Percentiles rank a stretch among this genome's conserved stretches.
Conservation (phyloP, 2,113 vertebrate genomes). For the Centropus unirufus region DNA sequence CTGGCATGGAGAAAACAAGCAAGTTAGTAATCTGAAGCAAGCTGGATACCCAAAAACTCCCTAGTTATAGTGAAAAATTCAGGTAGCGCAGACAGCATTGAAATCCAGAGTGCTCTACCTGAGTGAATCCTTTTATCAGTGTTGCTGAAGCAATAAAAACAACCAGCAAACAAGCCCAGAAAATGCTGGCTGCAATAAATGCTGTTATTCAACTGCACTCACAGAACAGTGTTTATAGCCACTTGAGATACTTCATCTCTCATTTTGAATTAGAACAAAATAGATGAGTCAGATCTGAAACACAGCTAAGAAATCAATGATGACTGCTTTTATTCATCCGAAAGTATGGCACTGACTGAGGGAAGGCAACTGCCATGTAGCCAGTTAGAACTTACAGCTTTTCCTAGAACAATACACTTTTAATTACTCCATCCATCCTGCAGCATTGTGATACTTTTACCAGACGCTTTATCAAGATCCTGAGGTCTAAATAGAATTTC, state of each 20-base stretch:
- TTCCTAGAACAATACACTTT: background rate
- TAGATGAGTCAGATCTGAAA: constrained; percentile 19
- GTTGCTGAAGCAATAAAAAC: background rate
- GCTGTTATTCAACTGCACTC: background rate
- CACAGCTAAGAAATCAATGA: background rate
- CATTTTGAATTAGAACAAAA: constrained; percentile 1
- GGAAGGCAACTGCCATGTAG: background rate
- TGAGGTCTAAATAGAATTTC: background rate
- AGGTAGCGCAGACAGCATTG: background rate
- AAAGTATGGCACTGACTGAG: background rate
- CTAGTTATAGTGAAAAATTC: background rate
- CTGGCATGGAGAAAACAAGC: background rate
- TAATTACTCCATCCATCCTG: background rate
- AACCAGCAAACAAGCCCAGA: background rate
- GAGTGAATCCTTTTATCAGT: background rate
- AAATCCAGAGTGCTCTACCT: background rate
- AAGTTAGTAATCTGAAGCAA: background rate
- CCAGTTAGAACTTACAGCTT: background rate
- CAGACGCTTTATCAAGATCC: background rate
- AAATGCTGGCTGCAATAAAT: background rate
- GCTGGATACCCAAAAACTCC: background rate
- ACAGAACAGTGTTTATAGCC: background rate
- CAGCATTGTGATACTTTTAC: background rate
- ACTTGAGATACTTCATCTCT: background rate
- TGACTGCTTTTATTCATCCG: background rate